Percentiles rank a stretch among this genome's conserved stretches.
Conservation (phyloP, 1,140 invertebrate species). For the Formica selysi region DNA sequence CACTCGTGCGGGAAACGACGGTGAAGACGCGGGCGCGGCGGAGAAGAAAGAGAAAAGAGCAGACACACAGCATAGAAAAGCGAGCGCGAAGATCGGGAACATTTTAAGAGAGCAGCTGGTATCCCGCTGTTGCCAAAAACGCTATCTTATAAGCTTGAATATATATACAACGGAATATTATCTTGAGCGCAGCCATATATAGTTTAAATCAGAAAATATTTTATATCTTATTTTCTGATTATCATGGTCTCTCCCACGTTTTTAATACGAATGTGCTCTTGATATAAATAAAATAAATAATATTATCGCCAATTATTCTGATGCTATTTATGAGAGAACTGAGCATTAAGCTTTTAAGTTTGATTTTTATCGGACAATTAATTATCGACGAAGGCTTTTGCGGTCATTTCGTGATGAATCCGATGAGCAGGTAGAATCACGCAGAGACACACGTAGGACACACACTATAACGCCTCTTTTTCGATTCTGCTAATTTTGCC, state of each 20-base stretch:
- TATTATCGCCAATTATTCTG: not conserved
- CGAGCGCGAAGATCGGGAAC: conserved; percentile 58
- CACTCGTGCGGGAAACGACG: conserved; percentile 74
- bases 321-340: not conserved
- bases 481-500: conserved; percentile 74
- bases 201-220: not conserved
- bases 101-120: conserved; percentile 48
- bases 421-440: not conserved
- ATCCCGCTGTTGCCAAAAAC: conserved; percentile 43
- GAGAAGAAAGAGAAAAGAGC: conserved; percentile 58
- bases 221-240: conserved; percentile 22
- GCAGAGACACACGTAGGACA: not conserved
- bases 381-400: conserved; percentile 40
- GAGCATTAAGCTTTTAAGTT: not conserved
- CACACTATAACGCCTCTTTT: conserved; percentile 35
- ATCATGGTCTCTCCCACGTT: not conserved
- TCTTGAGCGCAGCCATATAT: not conserved
- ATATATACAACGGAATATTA: conserved; percentile 9
- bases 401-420: not conserved
- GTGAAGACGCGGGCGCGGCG: conserved; percentile 51
- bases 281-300: not conserved
- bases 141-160: conserved; percentile 24
- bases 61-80: conserved; percentile 51
- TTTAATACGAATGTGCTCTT: not conserved
- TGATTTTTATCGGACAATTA: conserved; percentile 54